Evolutionary conservation across 2,888 invertebrate species (phyloP), one percentile per base, ranked within the genome.

Genomic region (Callyntrura sp.): DNA sequence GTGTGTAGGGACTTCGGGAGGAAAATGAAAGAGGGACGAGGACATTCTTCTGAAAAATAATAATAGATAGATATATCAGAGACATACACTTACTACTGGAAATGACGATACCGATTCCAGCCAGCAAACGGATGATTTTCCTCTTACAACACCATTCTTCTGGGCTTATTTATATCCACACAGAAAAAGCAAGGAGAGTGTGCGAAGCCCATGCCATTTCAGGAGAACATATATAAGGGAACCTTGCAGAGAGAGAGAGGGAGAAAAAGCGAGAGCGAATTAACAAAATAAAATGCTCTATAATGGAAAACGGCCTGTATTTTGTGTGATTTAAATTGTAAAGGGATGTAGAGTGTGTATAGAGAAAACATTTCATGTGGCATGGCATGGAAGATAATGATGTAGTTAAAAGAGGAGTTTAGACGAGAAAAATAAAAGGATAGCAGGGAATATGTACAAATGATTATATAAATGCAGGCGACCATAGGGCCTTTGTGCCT

Each of bases 31-130:
- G 73, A 65, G 57, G 84, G 55, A 68, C 70, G 70, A 73, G 73
- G 85, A 85, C 85, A 76, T 85, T 85, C 76, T 84, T 81, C 55
- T 35, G 25, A 76, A 85, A 85, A 76, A 55, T 28, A 60, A 85
- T 85, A 85, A 85, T 73, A 43, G 70, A 73, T 57, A 60, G 85
- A 85, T 57, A 85, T 85, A 85, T 85, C 60, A 23, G 73, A 73
- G 55, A 70, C 85, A 23, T 70, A 68, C 83, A 62, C 57, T 85
- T 85, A 73, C 76, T 60, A 70, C 70, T 85, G 76, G 25, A n/a
- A 57, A 85, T 85, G 85, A 73, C 55, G 51, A 78, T 55, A 78
- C 78, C 78, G n/a, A 55, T 78, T 48, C 28, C 57, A 76, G 57
- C 85, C 57, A 73, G 45, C n/a, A 85, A 68, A 51, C 2, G 55